Conservation (phyloP, 2,888 invertebrate species). For the Agrilus mali region DNA sequence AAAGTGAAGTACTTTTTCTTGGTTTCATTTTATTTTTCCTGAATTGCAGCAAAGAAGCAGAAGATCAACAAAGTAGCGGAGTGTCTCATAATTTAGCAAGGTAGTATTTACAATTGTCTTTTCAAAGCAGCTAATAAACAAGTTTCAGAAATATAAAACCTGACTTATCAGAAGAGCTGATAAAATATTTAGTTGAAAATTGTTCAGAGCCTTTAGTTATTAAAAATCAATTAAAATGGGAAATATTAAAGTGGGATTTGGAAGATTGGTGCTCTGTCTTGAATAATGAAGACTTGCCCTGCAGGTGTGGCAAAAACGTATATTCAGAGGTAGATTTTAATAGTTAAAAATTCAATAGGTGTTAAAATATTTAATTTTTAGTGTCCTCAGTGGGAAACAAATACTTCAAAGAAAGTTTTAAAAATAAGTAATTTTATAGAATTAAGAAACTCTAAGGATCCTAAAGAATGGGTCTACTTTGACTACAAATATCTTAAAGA, state of each 20-base stretch:
- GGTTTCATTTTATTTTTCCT: too few relatives aligned
- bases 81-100: too few relatives aligned
- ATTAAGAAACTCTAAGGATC: slow-evolving; percentile 15
- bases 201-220: slow-evolving; percentile 40
- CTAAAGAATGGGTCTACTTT: slow-evolving; percentile 62
- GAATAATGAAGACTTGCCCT: slow-evolving; percentile 41
- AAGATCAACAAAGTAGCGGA: too few relatives aligned
- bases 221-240: slow-evolving; percentile 42
- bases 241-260: slow-evolving; percentile 44
- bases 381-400: slow-evolving; percentile 71
- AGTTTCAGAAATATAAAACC: too few relatives aligned
- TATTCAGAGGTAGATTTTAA: slow-evolving; percentile 25
- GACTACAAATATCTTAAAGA: slow-evolving; percentile 72
- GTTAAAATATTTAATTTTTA: slow-evolving; percentile 17
- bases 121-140: too few relatives aligned
- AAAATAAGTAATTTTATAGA: slow-evolving; percentile 25
- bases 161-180: too few relatives aligned
- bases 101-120: too few relatives aligned
- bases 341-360: slow-evolving; percentile 1
- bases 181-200: too few relatives aligned
- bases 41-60: too few relatives aligned
- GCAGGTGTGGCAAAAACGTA: slow-evolving; percentile 37
- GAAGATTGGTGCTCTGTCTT: slow-evolving; percentile 48
- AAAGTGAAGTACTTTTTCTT: too few relatives aligned
- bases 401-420: slow-evolving; percentile 38